A percentile compares a stretch with the other conserved stretches of the same genome.
Conservation (phyloP, 2,888 invertebrate genomes). For the Troides oblongomaculatus region DNA sequence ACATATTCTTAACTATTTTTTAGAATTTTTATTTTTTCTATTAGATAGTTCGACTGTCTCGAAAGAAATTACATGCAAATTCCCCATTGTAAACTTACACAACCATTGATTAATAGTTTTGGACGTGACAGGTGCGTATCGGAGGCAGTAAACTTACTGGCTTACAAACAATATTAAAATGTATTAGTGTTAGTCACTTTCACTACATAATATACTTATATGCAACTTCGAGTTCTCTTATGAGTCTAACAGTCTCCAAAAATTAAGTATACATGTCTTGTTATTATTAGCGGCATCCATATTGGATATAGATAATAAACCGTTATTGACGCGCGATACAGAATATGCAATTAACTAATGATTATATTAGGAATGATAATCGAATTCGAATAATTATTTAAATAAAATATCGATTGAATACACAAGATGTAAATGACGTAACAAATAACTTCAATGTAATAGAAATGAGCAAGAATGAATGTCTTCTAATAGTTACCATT, state of each 20-base stretch:
- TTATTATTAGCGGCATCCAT: conserved; percentile 14
- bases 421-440: too few species aligned
- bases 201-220: conserved; percentile 32
- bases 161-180: conserved; percentile 14
- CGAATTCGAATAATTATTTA: neutral
- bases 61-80: too few species aligned
- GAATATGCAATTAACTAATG: neutral
- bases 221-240: conserved; percentile 40
- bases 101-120: conserved; percentile 28
- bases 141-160: conserved; percentile 3
- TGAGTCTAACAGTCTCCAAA: conserved; percentile 57
- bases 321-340: neutral
- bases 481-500: too few species aligned
- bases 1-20: too few species aligned
- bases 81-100: conserved; percentile 16
- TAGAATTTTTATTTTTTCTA: too few species aligned
- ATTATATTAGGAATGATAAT: neutral
- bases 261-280: conserved; percentile 48
- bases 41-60: too few species aligned
- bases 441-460: too few species aligned
- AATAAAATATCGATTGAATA: neutral
- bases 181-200: conserved; percentile 37
- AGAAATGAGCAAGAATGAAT: too few species aligned
- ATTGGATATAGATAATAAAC: conserved; percentile 5
- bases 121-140: conserved; percentile 29